Evolutionary conservation across 2,797 vertebrate genomes (phyloP).

Genomic region (Diplodus puntazzo): DNA sequence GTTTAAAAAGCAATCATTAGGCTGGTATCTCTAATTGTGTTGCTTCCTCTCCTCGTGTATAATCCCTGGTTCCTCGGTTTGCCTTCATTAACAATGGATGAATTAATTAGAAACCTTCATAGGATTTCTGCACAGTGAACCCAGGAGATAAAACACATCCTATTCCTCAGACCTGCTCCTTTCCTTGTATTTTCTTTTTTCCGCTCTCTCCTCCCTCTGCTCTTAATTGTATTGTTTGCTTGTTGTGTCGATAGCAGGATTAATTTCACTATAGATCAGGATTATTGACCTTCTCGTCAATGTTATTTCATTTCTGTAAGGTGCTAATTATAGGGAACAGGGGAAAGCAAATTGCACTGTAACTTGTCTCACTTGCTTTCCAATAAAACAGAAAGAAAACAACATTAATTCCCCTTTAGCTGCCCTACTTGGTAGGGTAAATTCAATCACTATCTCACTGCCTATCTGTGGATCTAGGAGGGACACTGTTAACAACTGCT

Average conservation of each 20-base stretch:
- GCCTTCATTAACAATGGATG: slow-evolving; percentile 92
- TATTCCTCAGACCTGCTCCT: slow-evolving; percentile 76
- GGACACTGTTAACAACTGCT: slow-evolving; percentile 30
- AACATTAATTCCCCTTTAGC: slow-evolving; percentile 80
- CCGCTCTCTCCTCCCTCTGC: slow-evolving; percentile 65
- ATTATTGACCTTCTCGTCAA: slow-evolving; percentile 88
- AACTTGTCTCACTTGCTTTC: slow-evolving; percentile 85
- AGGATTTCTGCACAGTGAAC: slow-evolving; percentile 88
- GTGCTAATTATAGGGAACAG: slow-evolving; percentile 88
- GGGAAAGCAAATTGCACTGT: slow-evolving; percentile 86
- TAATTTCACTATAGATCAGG: slow-evolving; percentile 90
- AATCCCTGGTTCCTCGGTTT: slow-evolving; percentile 85
- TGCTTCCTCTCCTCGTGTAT: slow-evolving; percentile 83
- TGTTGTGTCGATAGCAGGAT: slow-evolving; percentile 88
- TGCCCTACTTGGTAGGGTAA: slow-evolving; percentile 56
- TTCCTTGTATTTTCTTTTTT: slow-evolving; percentile 57
- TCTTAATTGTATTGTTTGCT: slow-evolving; percentile 88
- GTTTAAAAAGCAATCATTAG: slow-evolving; percentile 87
- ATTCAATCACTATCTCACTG: slow-evolving; percentile 57
- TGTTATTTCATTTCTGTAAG: slow-evolving; percentile 89
- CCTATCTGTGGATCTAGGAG: slow-evolving; percentile 42
- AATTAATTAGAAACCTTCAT: slow-evolving; percentile 91
- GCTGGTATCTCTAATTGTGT: slow-evolving; percentile 89
- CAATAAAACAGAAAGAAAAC: slow-evolving; percentile 83
- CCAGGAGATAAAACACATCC: slow-evolving; percentile 87